phyloP scores from a whole-genome alignment of 1,140 invertebrate species.

The Zaprionus inermis region DNA sequence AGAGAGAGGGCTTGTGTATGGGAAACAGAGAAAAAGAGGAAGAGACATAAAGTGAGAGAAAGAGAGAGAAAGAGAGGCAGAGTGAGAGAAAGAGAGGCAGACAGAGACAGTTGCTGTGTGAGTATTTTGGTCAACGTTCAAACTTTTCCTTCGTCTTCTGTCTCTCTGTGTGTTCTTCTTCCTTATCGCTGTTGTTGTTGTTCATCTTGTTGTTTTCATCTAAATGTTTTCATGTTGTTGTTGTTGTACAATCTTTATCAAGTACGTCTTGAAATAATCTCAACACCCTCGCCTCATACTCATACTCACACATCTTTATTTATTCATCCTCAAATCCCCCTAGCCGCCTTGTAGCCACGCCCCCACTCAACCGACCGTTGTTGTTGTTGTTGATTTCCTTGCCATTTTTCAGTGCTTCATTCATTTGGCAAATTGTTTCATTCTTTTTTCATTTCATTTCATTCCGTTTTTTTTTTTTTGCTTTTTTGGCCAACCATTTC shows the following conservation, averaged over 20 bases:
- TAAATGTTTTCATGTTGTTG: conserved; percentile 14
- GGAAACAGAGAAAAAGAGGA: conserved; percentile 4
- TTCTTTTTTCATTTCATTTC: conserved; percentile 5
- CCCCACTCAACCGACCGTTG: background rate
- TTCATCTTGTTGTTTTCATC: conserved; percentile 16
- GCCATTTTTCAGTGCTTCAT: conserved; percentile 33
- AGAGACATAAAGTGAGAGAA: background rate
- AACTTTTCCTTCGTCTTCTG: conserved; percentile 42
- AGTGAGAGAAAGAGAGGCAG: conserved; percentile 7
- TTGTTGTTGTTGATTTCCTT: conserved; percentile 11
- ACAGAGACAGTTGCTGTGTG: conserved; percentile 53
- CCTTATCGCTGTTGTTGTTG: conserved; percentile 27
- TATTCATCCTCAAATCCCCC: conserved; percentile 1
- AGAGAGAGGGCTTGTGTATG: conserved; percentile 11
- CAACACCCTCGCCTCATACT: conserved; percentile 10
- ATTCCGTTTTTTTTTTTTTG: conserved; percentile 5
- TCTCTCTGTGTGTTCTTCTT: conserved; percentile 48
- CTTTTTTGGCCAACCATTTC: conserved; percentile 32
- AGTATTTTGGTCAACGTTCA: conserved; percentile 62
- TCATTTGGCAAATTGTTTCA: conserved; percentile 48
- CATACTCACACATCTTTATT: conserved; percentile 3
- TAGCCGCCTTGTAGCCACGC: background rate
- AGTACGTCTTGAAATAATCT: background rate
- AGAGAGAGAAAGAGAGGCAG: background rate
- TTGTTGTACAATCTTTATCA: conserved; percentile 16